Evolutionary conservation across 2,888 invertebrate species (phyloP).

Genomic region (Acanthopleura granulata): DNA sequence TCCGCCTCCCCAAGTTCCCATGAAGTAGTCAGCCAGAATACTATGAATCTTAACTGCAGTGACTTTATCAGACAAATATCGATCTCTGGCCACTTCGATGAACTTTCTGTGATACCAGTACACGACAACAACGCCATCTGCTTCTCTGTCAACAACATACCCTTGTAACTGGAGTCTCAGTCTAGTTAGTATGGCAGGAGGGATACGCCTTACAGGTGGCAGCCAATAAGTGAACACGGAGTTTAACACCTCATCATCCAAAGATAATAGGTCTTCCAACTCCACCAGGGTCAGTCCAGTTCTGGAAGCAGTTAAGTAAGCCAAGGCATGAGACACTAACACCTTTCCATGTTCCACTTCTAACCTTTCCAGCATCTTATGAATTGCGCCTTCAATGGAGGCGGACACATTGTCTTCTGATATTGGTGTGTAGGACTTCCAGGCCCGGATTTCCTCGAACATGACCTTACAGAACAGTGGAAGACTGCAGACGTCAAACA

Average conservation of each 20-base stretch:
- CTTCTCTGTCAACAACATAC: conserved; percentile 48
- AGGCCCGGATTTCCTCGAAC: conserved; percentile 41
- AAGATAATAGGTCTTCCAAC: conserved; percentile 43
- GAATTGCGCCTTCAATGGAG: conserved; percentile 2
- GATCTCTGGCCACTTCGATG: conserved; percentile 27
- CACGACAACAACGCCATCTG: conserved; percentile 38
- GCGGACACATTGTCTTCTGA: neutral
- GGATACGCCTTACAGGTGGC: conserved; percentile 49
- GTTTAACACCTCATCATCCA: conserved; percentile 43
- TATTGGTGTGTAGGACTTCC: conserved; percentile 39
- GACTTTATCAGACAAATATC: conserved; percentile 28
- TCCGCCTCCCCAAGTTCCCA: conserved; percentile 33
- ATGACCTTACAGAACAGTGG: conserved; percentile 45
- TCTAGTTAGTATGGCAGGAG: conserved; percentile 45
- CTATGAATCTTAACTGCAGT: conserved; percentile 71
- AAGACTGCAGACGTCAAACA: conserved; percentile 39
- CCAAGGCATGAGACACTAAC: conserved; percentile 40
- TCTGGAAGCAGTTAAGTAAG: conserved; percentile 46
- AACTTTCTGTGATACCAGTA: conserved; percentile 44
- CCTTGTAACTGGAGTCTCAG: conserved; percentile 36
- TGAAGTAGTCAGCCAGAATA: conserved; percentile 73
- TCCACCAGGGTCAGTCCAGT: conserved; percentile 46
- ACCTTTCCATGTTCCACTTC: conserved; percentile 40
- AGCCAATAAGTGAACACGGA: conserved; percentile 44
- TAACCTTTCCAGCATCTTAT: conserved; percentile 38